These are phyloP conservation scores for Ellobius talpinus DNA, from an alignment of 2,113 vertebrate species.

Conservation along the genomic window DNA sequence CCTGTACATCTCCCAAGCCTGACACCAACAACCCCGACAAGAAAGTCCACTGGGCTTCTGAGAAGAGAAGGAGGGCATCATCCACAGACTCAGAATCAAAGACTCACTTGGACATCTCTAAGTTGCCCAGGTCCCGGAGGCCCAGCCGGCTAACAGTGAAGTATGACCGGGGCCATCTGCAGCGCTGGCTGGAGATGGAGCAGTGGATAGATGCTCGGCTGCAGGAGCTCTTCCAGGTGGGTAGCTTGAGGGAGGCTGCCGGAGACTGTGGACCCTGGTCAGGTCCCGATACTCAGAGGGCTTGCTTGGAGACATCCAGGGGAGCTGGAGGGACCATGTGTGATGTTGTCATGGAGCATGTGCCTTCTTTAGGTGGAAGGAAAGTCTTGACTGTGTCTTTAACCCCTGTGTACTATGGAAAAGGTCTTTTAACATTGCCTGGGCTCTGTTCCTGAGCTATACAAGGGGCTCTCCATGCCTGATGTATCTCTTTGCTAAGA, in stretches of 20 bases:
- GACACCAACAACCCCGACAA: constrained; percentile 73
- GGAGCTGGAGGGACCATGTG: background rate
- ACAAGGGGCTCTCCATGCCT: background rate
- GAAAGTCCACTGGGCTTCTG: constrained; percentile 85
- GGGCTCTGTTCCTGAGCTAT: background rate
- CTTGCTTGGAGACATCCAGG: background rate
- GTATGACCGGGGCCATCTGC: constrained; percentile 96
- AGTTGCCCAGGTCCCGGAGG: constrained; percentile 85
- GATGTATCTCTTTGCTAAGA: background rate
- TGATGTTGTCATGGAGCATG: background rate
- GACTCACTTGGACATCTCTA: constrained; percentile 55
- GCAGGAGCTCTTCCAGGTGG: constrained; percentile 96
- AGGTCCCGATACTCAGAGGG: background rate
- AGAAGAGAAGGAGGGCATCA: constrained; percentile 60
- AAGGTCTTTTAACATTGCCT: background rate
- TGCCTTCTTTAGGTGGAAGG: background rate
- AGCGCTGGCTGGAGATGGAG: constrained; percentile 96
- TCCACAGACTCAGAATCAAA: constrained; percentile 88
- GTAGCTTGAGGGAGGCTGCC: background rate
- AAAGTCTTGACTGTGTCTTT: background rate
- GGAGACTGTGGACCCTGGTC: background rate
- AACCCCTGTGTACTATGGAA: background rate
- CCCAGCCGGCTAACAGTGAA: constrained; percentile 96
- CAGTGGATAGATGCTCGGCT: constrained; percentile 95
- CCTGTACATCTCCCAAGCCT: constrained; percentile 63